Conservation (phyloP, 2,888 invertebrate genomes). For the Tribolium freemani region DNA sequence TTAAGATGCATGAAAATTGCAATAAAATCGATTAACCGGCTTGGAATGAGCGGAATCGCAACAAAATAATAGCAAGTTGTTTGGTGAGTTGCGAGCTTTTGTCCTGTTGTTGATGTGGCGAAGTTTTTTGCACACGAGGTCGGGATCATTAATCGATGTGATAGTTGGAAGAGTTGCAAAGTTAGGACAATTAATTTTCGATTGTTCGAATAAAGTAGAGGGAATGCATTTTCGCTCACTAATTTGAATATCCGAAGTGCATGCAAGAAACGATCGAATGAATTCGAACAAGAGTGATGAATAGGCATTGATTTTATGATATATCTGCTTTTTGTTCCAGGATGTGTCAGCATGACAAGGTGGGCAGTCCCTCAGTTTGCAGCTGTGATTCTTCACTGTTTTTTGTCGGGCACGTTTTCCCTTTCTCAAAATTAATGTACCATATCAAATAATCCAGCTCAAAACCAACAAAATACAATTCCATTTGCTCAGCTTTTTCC, state of each 20-base stretch:
- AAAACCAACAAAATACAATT: conserved; percentile 51
- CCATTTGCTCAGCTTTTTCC: conserved; percentile 53
- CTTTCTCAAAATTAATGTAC: conserved; percentile 62
- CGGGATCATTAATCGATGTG: conserved; percentile 22
- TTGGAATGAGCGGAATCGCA: too few relatives aligned
- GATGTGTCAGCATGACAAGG: conserved; percentile 65
- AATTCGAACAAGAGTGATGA: conserved; percentile 31
- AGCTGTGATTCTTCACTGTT: conserved; percentile 65
- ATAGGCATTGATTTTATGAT: conserved; percentile 40
- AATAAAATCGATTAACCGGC: background rate
- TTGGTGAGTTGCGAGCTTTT: conserved; percentile 4
- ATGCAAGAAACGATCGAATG: conserved; percentile 34
- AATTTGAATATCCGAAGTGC: conserved; percentile 3
- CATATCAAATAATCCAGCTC: conserved; percentile 56
- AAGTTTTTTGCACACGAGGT: conserved; percentile 16
- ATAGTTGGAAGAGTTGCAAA: conserved; percentile 29
- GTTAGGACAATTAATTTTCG: conserved; percentile 22
- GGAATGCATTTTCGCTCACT: background rate
- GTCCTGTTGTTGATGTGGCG: conserved; percentile 10
- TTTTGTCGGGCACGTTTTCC: conserved; percentile 61
- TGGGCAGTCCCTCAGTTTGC: conserved; percentile 65
- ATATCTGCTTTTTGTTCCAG: conserved; percentile 63
- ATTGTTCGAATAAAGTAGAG: conserved; percentile 11
- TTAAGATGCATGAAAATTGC: background rate
- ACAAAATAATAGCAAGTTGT: background rate